A percentile compares a stretch with the other conserved stretches of the same genome.
Evolutionary conservation across 2,113 vertebrate genomes (phyloP).

Genomic region (Nematolebias whitei): DNA sequence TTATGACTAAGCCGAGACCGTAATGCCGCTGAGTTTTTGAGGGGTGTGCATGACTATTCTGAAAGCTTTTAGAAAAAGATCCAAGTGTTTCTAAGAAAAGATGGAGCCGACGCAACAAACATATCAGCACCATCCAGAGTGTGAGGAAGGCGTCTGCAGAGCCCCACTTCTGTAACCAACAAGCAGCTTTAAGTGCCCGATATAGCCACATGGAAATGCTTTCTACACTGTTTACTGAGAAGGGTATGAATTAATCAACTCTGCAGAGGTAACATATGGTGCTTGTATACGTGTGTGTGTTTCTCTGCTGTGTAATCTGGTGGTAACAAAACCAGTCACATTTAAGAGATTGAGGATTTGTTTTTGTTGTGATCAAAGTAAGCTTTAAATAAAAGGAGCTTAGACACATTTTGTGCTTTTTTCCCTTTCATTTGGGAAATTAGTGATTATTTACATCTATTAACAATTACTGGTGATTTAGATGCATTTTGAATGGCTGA

Average conservation of each 20-base stretch:
- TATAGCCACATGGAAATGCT: slow-evolving; percentile 56
- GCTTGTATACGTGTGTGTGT: slow-evolving; percentile 3
- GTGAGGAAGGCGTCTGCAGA: slow-evolving; percentile 46
- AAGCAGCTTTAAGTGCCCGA: slow-evolving; percentile 64
- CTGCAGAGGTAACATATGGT: slow-evolving; percentile 21
- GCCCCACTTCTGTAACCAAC: slow-evolving; percentile 46
- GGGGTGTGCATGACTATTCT: slow-evolving; percentile 35
- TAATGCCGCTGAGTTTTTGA: slow-evolving; percentile 49
- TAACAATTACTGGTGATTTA: too few species aligned
- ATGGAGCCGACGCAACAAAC: slow-evolving; percentile 62
- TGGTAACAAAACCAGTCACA: too few species aligned
- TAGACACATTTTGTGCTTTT: too few species aligned
- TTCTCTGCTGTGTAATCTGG: not conserved
- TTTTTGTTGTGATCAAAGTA: too few species aligned
- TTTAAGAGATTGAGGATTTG: too few species aligned
- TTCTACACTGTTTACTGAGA: slow-evolving; percentile 34
- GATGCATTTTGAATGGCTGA: not conserved
- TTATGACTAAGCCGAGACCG: slow-evolving; percentile 46
- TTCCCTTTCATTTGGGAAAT: too few species aligned
- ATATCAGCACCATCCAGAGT: slow-evolving; percentile 70
- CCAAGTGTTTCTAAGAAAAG: slow-evolving; percentile 57
- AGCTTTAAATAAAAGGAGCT: too few species aligned
- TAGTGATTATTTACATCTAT: too few species aligned
- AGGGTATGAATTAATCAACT: slow-evolving; percentile 9
- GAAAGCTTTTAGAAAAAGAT: slow-evolving; percentile 42